phyloP scores from a whole-genome alignment of 2,888 invertebrate species.

The Marronus borbonicus region DNA sequence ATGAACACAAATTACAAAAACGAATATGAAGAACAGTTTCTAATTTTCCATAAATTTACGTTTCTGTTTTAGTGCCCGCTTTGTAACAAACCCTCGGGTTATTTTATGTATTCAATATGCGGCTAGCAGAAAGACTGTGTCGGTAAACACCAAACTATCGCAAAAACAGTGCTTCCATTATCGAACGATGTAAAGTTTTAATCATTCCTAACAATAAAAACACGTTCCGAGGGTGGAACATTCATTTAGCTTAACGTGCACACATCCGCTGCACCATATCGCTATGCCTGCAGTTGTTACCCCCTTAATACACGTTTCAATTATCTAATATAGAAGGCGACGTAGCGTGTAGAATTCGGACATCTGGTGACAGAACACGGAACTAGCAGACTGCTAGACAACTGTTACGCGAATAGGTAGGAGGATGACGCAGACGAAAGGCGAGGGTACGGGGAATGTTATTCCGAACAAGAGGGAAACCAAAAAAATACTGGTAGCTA shows the following conservation, averaged over 20 bases:
- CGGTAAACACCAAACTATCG: not conserved
- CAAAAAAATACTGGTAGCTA: conserved; percentile 32
- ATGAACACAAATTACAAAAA: too few species aligned
- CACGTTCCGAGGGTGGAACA: conserved; percentile 14
- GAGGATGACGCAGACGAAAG: not conserved
- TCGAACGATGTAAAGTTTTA: not conserved
- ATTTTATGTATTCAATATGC: too few species aligned
- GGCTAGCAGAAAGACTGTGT: too few species aligned
- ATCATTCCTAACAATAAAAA: conserved; percentile 1
- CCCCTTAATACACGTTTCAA: conserved; percentile 37
- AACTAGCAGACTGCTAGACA: conserved; percentile 31
- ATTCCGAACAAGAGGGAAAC: conserved; percentile 38
- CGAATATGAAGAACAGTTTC: too few species aligned
- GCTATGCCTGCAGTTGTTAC: conserved; percentile 31
- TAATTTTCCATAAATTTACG: too few species aligned
- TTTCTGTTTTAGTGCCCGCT: too few species aligned
- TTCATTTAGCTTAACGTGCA: conserved; percentile 26
- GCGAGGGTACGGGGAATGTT: not conserved
- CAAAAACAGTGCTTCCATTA: not conserved
- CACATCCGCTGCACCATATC: not conserved
- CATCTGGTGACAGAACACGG: conserved; percentile 39
- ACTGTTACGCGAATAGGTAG: conserved; percentile 27
- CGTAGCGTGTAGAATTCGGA: conserved; percentile 24
- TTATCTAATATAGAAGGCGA: conserved; percentile 32
- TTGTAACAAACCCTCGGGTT: too few species aligned